A percentile compares a stretch with the other conserved stretches of the same genome.
These are phyloP conservation scores for Drosophila kanekoi DNA, from an alignment of 2,888 invertebrate genomes.

Conservation along the genomic window DNA sequence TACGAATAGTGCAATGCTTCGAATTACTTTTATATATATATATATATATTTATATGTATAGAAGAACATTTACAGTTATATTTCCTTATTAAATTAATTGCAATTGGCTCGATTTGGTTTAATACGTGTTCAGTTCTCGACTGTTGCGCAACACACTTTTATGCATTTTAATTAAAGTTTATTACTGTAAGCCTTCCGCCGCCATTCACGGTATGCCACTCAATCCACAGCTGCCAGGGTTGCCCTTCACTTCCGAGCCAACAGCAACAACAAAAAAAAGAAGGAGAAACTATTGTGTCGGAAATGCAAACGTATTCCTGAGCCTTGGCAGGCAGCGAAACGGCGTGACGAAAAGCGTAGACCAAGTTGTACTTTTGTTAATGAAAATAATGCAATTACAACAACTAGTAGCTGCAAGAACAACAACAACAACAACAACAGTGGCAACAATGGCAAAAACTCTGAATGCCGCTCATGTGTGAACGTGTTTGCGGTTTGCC, in stretches of 20 bases:
- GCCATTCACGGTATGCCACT: background rate
- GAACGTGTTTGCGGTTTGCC: constrained; percentile 76
- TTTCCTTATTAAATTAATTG: constrained; percentile 73
- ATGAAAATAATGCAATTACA: constrained; percentile 78
- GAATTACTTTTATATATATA: constrained; percentile 6
- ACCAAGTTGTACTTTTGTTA: constrained; percentile 74
- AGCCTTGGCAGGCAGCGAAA: constrained; percentile 17
- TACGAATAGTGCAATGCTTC: constrained; percentile 20
- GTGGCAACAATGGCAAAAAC: constrained; percentile 14
- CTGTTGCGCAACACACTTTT: constrained; percentile 31
- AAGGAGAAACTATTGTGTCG: constrained; percentile 46
- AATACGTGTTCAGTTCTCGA: constrained; percentile 21
- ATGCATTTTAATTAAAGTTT: constrained; percentile 71
- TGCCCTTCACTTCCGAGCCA: constrained; percentile 2
- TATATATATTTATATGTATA: constrained; percentile 4
- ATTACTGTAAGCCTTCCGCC: constrained; percentile 37
- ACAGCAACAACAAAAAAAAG: constrained; percentile 3
- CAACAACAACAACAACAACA: background rate
- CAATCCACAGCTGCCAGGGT: constrained; percentile 1
- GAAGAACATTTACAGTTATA: constrained; percentile 43
- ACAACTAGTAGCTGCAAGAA: constrained; percentile 21
- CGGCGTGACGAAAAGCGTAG: constrained; percentile 30
- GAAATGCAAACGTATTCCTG: constrained; percentile 60
- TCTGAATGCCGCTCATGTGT: constrained; percentile 68
- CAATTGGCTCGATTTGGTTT: constrained; percentile 44